Base-by-base conservation (phyloP, 2,113 vertebrate species). In the Paradisaea rubra region DNA sequence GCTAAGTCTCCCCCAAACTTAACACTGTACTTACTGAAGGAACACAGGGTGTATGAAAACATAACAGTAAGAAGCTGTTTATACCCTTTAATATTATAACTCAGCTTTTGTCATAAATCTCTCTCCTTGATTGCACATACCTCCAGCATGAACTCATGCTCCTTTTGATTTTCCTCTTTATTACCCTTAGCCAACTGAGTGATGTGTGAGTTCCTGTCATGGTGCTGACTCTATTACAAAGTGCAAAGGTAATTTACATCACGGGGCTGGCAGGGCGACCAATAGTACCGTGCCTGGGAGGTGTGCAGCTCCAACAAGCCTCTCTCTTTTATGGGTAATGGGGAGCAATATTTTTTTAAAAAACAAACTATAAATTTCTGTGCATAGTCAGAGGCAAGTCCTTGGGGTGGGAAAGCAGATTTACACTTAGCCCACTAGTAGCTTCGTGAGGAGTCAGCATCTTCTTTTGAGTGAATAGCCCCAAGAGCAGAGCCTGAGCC, bases 221-320 rank as follows among this genome's bases (percentile, higher is more conserved):
- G 92, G 80, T 96, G 94, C 97, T 97, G 97, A 98, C 97, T 97
- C 94, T 94, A 95, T 97, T 97, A 98, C 97, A 97, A 97, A 97
- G 96, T 98, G 97, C 92, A 97, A 98, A 97, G 93, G 96, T 94
- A 97, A 97, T 97, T 97, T 96, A 97, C 94, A 96, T 96, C 92
- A 66, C 13, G 1, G 76, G 81, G 72, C 64, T 96, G 93, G 57
- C 90, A 79, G 81, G 83, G 60, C 42, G 91, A 79, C 95, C 93
- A 94, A 96, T 70, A 94, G 94, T 83, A 79, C 84, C 0, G 0
- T 80, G 71, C 53, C 66, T 94, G 84, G 69, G 88, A 95, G 84
- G 93, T 81, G 63, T 82, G 79, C 64, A 78, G 52, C 54, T 95
- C 85, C 94, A 94, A 91, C 60, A 94, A 86, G n/a, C 31, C 61